Percentiles rank a stretch among this genome's conserved stretches.
Conservation (phyloP, 2,113 vertebrate species). For the Cephalopholis sonnerati region DNA sequence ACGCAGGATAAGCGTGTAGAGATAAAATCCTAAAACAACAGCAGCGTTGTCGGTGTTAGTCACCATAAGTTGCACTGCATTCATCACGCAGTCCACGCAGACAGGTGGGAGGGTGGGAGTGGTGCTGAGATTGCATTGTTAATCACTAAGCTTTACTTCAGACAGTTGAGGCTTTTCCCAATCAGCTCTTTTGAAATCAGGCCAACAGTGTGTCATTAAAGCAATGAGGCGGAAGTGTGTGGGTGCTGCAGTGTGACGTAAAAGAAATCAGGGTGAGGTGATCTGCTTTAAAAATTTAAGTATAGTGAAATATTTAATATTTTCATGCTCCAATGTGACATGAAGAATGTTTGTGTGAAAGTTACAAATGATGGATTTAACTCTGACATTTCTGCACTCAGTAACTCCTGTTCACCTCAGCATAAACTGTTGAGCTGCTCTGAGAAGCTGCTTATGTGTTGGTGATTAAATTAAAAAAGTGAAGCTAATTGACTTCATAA, state of each 20-base stretch:
- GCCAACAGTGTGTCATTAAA: not conserved
- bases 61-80: conserved; percentile 2
- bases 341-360: not conserved
- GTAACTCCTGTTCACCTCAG: not conserved
- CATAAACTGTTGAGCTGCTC: not conserved
- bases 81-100: conserved; percentile 10
- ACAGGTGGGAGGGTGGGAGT: conserved; percentile 37
- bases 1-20: not conserved
- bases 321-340: not conserved
- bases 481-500: not conserved
- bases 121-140: conserved; percentile 13
- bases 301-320: conserved; percentile 20
- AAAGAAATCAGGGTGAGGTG: not conserved
- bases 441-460: not conserved
- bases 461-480: too few species aligned
- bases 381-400: conserved; percentile 5
- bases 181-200: conserved; percentile 34
- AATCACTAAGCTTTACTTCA: conserved; percentile 58
- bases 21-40: not conserved
- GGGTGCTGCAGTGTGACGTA: conserved; percentile 19
- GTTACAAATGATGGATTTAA: not conserved
- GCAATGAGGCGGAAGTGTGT: conserved; percentile 21
- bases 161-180: conserved; percentile 12
- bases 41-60: not conserved
- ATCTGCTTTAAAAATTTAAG: conserved; percentile 22